Percentiles rank a stretch among this genome's conserved stretches.
Conservation (phyloP, 2,797 vertebrate species). For the Scolopax rusticola region DNA sequence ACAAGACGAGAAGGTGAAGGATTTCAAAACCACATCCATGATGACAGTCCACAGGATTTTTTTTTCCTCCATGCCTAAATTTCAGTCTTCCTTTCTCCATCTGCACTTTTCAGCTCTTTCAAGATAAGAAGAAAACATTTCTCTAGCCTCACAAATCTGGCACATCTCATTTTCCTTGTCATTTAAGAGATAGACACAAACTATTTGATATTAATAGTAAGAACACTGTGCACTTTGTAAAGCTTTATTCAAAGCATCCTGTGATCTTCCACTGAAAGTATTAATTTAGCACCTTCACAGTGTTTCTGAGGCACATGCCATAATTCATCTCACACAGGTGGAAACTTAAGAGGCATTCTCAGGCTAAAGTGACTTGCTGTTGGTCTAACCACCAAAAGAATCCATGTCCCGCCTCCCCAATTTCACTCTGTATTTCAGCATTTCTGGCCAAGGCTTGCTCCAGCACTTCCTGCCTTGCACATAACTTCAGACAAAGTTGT, state of each 20-base stretch:
- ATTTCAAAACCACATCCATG: background rate
- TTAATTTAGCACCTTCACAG: constrained; percentile 28
- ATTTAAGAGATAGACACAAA: constrained; percentile 12
- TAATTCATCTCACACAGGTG: background rate
- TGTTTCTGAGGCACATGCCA: background rate
- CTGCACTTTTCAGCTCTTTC: background rate
- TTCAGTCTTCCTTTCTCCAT: constrained; percentile 27
- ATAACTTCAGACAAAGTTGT: background rate
- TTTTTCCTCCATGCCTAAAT: background rate
- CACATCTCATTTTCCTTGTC: constrained; percentile 26
- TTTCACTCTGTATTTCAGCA: background rate
- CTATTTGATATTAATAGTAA: constrained; percentile 63
- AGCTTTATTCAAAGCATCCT: constrained; percentile 57
- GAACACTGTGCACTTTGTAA: constrained; percentile 51
- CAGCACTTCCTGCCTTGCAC: rapidly evolving
- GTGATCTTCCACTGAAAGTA: constrained; percentile 45
- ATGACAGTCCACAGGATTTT: background rate
- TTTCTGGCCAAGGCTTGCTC: background rate
- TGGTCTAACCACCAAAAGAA: background rate
- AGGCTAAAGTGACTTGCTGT: background rate
- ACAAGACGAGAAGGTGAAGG: background rate
- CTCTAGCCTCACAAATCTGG: constrained; percentile 1
- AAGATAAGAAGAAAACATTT: background rate
- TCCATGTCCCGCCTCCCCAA: background rate
- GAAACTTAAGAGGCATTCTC: background rate